A percentile compares a stretch with the other conserved stretches of the same genome.
Conservation (phyloP, 2,113 vertebrate genomes). For the Rhagologus leucostigma region DNA sequence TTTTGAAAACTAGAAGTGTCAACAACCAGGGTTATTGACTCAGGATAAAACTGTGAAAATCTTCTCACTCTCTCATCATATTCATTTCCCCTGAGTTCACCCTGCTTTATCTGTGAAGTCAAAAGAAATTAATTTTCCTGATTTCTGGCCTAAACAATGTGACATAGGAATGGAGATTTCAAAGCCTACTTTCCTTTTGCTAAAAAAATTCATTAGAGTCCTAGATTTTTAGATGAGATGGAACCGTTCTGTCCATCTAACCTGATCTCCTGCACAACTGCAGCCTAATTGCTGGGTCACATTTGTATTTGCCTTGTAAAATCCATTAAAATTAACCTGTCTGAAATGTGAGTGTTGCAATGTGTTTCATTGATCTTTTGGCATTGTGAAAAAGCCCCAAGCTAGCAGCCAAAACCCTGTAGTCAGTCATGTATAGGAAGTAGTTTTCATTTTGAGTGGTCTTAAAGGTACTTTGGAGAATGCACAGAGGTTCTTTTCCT, state of each 20-base stretch:
- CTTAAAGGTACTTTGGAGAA: background rate
- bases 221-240: background rate
- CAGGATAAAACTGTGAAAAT: background rate
- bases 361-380: background rate
- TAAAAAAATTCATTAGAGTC: background rate
- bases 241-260: accelerated
- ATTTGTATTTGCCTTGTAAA: background rate
- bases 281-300: background rate
- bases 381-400: background rate
- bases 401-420: background rate
- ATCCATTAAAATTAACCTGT: background rate
- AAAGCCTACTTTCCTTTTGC: background rate
- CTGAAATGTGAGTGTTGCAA: background rate
- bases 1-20: background rate
- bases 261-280: background rate
- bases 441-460: background rate
- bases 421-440: background rate
- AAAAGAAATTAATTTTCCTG: background rate
- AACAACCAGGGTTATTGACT: background rate
- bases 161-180: background rate
- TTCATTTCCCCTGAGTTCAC: background rate
- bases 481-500: background rate
- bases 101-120: background rate
- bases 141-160: background rate
- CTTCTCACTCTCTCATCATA: background rate